phyloP scores from a whole-genome alignment of 2,888 invertebrate species.

The Flabesymbios commensalis region DNA sequence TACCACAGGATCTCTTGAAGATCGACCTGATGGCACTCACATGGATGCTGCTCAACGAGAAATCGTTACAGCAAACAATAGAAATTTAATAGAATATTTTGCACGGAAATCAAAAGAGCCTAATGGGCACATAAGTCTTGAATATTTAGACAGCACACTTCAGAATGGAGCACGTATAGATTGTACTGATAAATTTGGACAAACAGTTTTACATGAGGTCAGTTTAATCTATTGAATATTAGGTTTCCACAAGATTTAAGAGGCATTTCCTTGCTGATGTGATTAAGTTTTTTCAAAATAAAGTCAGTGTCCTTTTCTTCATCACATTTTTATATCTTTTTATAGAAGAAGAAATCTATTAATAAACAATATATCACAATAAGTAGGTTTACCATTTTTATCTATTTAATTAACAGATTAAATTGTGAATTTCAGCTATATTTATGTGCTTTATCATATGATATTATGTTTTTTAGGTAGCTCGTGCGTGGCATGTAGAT shows the following conservation, averaged over 20 bases:
- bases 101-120: constrained; percentile 43
- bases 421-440: not conserved
- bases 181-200: constrained; percentile 54
- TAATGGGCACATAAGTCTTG: constrained; percentile 47
- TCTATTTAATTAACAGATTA: not conserved
- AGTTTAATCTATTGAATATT: not conserved
- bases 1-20: not conserved
- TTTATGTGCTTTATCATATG: not conserved
- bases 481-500: constrained; percentile 56
- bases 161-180: constrained; percentile 51
- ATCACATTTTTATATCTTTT: too few relatives aligned
- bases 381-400: too few relatives aligned
- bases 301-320: not conserved
- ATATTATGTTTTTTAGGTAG: constrained; percentile 41
- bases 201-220: constrained; percentile 59
- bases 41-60: constrained; percentile 1
- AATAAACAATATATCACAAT: too few relatives aligned
- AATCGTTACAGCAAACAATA: constrained; percentile 35
- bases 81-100: constrained; percentile 55
- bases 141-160: constrained; percentile 49
- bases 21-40: not conserved
- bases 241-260: too few relatives aligned
- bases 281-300: not conserved
- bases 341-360: too few relatives aligned
- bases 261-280: too few relatives aligned